These are phyloP conservation scores for Macquaria ambigua DNA, from an alignment of 2,113 vertebrate genomes.

Conservation along the genomic window DNA sequence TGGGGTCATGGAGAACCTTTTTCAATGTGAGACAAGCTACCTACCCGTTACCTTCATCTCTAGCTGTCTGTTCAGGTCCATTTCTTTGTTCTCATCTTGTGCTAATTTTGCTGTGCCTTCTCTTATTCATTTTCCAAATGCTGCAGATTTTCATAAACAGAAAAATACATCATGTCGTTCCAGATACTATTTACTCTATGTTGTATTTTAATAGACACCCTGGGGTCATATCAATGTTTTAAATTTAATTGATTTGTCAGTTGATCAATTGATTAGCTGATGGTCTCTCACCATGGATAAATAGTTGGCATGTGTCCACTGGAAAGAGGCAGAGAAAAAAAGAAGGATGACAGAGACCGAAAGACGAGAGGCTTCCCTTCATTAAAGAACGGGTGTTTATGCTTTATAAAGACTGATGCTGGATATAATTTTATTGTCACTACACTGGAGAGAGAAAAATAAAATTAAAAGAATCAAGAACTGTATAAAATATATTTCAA, in stretches of 20 bases:
- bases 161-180: background rate
- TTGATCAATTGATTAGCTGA: background rate
- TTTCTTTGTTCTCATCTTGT: background rate
- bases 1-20: background rate
- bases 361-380: slow-evolving; percentile 76
- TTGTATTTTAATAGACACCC: background rate
- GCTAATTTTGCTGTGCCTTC: slow-evolving; percentile 34
- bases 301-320: slow-evolving; percentile 2
- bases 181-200: background rate
- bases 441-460: slow-evolving; percentile 69
- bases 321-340: slow-evolving; percentile 14
- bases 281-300: background rate
- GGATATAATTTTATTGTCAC: slow-evolving; percentile 82
- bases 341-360: slow-evolving; percentile 10
- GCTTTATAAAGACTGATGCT: slow-evolving; percentile 77
- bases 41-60: too few relatives aligned
- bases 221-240: background rate
- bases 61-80: background rate
- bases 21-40: background rate
- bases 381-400: slow-evolving; percentile 68
- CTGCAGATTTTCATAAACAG: background rate
- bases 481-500: slow-evolving; percentile 87
- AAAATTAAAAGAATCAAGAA: slow-evolving; percentile 69
- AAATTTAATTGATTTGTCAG: background rate
- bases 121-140: background rate